Evolutionary conservation across 2,888 invertebrate species (phyloP).

Genomic region (Megaustenia siamemsis): DNA sequence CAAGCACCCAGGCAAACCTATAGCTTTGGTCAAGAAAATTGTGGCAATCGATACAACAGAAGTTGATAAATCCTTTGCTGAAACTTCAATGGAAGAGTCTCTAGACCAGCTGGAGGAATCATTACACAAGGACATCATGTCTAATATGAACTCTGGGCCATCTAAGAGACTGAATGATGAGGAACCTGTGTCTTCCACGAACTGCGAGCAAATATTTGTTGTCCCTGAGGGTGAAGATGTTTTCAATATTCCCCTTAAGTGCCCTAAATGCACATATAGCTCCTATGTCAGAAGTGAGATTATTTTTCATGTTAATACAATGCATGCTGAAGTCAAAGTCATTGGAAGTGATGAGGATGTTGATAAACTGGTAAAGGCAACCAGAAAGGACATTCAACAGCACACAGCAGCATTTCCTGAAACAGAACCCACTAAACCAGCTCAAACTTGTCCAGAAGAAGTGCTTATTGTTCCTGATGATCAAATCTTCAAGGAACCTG

Average conservation of each 20-base stretch:
- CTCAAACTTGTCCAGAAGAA: slow-evolving; percentile 53
- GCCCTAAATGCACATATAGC: slow-evolving; percentile 65
- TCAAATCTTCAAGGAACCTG: slow-evolving; percentile 59
- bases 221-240: slow-evolving; percentile 61
- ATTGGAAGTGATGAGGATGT: slow-evolving; percentile 55
- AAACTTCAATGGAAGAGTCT: slow-evolving; percentile 59
- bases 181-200: not conserved
- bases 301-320: slow-evolving; percentile 55
- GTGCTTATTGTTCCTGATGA: slow-evolving; percentile 60
- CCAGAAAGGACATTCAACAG: slow-evolving; percentile 31
- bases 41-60: slow-evolving; percentile 60
- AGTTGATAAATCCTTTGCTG: slow-evolving; percentile 60
- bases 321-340: slow-evolving; percentile 58
- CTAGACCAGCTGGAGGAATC: slow-evolving; percentile 50
- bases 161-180: not conserved
- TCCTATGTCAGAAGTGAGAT: slow-evolving; percentile 57
- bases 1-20: slow-evolving; percentile 62
- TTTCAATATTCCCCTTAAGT: slow-evolving; percentile 63
- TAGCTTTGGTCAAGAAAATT: slow-evolving; percentile 60
- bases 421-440: slow-evolving; percentile 23
- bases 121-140: slow-evolving; percentile 46
- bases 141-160: not conserved
- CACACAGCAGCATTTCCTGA: not conserved
- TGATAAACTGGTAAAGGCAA: slow-evolving; percentile 36
- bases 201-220: slow-evolving; percentile 55